Percentiles rank a stretch among this genome's conserved stretches.
These are phyloP conservation scores for Notocelia uddmanniana DNA, from an alignment of 2,888 invertebrate genomes.

Conservation along the genomic window DNA sequence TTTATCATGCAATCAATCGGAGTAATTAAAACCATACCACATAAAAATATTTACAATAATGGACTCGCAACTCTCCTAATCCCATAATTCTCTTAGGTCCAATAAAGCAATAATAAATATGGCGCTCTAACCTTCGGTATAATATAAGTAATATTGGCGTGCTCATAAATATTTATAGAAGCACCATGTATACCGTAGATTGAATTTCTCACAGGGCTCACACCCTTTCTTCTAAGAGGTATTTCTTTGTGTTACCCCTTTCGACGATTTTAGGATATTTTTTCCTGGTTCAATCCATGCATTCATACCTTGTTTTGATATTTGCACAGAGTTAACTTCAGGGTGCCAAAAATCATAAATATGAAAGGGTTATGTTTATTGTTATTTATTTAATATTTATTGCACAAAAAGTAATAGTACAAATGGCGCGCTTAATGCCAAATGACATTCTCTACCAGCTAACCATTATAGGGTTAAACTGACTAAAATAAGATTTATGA, in stretches of 20 bases:
- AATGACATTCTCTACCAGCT: no score
- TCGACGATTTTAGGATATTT: constrained; percentile 30
- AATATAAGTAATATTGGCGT: constrained; percentile 49
- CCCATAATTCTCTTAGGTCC: constrained; percentile 2
- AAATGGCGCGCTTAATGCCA: no score
- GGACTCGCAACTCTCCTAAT: neutral
- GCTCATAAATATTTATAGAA: constrained; percentile 68
- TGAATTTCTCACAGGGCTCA: constrained; percentile 59
- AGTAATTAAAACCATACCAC: neutral
- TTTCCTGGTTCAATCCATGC: neutral
- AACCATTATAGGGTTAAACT: no score
- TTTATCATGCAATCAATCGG: no score
- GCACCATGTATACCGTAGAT: constrained; percentile 55
- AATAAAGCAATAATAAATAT: constrained; percentile 5
- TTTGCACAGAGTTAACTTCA: constrained; percentile 16
- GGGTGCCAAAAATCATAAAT: constrained; percentile 13
- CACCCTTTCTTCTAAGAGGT: constrained; percentile 52
- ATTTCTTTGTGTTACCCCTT: constrained; percentile 40
- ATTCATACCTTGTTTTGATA: constrained; percentile 26
- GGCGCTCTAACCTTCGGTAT: constrained; percentile 48
- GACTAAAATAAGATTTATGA: no score
- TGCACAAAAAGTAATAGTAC: no score
- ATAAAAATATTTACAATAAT: neutral
- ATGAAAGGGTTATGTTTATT: neutral
- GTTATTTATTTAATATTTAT: neutral